These are phyloP conservation scores for Cossypha niveicapilla DNA, from an alignment of 2,797 vertebrate species.

Conservation along the genomic window DNA sequence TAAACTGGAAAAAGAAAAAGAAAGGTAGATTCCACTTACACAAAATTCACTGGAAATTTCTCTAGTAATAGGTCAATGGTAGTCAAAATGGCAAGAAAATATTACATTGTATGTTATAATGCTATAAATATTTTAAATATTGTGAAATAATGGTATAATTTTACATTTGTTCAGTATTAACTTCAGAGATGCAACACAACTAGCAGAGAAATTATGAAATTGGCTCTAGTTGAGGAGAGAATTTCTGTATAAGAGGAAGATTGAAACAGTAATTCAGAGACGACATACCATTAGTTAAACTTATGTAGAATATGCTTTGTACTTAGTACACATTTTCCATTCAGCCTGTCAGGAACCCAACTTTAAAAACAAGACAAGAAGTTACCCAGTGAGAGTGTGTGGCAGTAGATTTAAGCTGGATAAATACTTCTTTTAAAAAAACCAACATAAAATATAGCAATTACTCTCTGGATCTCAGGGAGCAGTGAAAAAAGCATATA, in stretches of 20 bases:
- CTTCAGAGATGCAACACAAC: not conserved
- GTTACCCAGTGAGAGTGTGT: not conserved
- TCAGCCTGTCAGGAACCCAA: not conserved
- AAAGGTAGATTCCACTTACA: not conserved
- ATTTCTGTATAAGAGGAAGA: not conserved
- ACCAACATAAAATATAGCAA: not conserved
- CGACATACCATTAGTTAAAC: not conserved
- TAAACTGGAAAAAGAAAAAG: not conserved
- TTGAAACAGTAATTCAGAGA: not conserved
- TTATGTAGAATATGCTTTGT: not conserved
- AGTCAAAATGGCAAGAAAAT: not conserved
- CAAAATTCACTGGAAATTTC: not conserved
- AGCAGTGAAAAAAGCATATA: accelerated
- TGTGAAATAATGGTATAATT: not conserved
- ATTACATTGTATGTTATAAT: not conserved
- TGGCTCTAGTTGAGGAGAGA: not conserved
- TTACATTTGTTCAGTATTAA: not conserved
- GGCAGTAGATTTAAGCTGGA: not conserved
- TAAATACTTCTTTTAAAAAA: not conserved
- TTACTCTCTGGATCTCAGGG: not conserved
- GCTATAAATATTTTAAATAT: not conserved
- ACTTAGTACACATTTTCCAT: not conserved
- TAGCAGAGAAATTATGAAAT: not conserved
- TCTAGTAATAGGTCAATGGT: not conserved
- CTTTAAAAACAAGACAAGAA: not conserved